Base-by-base conservation (phyloP, 2,797 vertebrate genomes). In the Hypotaenidia philippensis region DNA sequence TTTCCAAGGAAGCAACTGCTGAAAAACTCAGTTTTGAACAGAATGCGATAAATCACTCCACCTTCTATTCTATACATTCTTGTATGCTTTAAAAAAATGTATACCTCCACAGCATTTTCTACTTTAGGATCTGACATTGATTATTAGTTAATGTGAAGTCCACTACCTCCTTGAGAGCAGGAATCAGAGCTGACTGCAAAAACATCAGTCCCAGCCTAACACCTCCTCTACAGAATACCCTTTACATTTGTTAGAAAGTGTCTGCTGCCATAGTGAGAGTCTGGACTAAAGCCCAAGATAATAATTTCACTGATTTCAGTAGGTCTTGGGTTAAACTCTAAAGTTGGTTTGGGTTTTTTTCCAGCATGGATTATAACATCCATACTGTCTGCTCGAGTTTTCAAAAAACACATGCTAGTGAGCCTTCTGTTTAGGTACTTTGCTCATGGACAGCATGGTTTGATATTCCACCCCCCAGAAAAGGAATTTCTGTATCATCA, bases 111-210 rank as follows among this genome's bases (percentile, higher is more conserved):
- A 78, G 12, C 12, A 53, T 38, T 49, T 75, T 68, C 69, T 78
- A 44, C 34, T 57, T 68, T 18, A 75, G 14, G 7, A 56, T 72
- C 13, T 40, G 44, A 57, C 16, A 47, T 6, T 20, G 27, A 69
- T 76, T 72, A 32, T 64, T 87, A 71, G 60, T 22, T 74, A 82
- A 60, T 26, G 5, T 29, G 64, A 81, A 86, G 38, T 85, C 25
- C 7, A n/a, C 25, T 27, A 1, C 7, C 16, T 83, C 10, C 13
- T 32, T 78, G 15, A 80, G n/a, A 61, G 15, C 1, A 0, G 4
- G 9, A 3, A 64, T 55, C 26, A 52, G 23, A 21, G 9, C n/a
- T 89, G 22, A 65, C 14, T 2, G 2, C n/a, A 85, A 40, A 87
- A 70, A 32, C 1, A 0, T 44, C 68, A 89, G 23, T 52, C 21